Percentiles rank a stretch among this genome's conserved stretches.
Conservation (phyloP, 2,113 vertebrate species). For the Thamnophis sirtalis region DNA sequence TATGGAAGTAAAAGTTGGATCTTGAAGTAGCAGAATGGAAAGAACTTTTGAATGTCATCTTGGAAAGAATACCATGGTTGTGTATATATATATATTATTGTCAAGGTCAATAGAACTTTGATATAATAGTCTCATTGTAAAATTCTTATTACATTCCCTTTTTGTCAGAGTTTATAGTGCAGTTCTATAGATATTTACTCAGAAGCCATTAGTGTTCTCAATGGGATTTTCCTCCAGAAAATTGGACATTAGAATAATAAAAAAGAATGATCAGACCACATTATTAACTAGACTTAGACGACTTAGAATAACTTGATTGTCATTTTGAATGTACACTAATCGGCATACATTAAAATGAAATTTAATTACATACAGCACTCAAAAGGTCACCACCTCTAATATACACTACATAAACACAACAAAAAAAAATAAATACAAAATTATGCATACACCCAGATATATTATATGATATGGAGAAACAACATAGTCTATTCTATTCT, state of each 20-base stretch:
- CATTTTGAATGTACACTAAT: too few species aligned
- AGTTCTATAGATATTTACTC: neutral
- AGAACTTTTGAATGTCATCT: neutral
- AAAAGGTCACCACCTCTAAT: too few species aligned
- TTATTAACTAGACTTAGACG: neutral
- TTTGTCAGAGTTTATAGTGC: neutral
- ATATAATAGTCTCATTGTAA: neutral
- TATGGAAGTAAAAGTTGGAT: neutral
- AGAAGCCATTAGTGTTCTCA: neutral
- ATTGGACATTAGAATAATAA: neutral
- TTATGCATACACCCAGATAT: too few species aligned
- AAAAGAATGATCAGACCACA: neutral
- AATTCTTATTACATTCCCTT: neutral
- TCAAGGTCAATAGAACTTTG: neutral
- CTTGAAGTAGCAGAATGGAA: neutral
- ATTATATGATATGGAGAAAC: too few species aligned
- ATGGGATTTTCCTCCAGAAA: neutral
- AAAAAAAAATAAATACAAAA: too few species aligned
- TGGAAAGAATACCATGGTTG: neutral
- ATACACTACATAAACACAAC: too few species aligned
- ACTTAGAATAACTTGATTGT: too few species aligned
- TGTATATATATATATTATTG: neutral
- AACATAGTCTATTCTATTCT: neutral
- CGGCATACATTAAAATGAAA: too few species aligned
- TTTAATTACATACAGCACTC: too few species aligned